These are phyloP conservation scores for Habroteleia sp. DNA, from an alignment of 2,888 invertebrate species.

Conservation along the genomic window DNA sequence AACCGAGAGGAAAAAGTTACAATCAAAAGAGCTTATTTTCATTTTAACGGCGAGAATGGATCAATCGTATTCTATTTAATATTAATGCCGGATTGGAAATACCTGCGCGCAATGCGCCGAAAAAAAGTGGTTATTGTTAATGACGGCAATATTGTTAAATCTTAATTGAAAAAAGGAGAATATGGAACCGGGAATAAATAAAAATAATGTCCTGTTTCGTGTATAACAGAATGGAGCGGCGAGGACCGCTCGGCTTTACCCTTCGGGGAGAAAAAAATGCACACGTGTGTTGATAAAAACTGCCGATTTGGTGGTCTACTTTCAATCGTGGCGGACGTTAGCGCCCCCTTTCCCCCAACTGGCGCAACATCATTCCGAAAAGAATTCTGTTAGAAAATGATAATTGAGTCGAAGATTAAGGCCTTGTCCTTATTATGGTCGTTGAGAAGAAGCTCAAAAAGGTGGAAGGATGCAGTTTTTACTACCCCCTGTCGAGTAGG, in stretches of 20 bases:
- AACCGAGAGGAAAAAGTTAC: slow-evolving; percentile 31
- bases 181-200: slow-evolving; percentile 8
- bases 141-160: slow-evolving; percentile 1
- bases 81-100: slow-evolving; percentile 8
- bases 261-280: slow-evolving; percentile 29
- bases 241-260: slow-evolving; percentile 16
- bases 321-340: slow-evolving; percentile 66
- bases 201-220: slow-evolving; percentile 18
- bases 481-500: slow-evolving; percentile 72
- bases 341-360: too few species aligned
- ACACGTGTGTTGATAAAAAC: slow-evolving; percentile 63
- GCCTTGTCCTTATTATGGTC: slow-evolving; percentile 77
- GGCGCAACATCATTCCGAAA: slow-evolving; percentile 58
- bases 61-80: slow-evolving; percentile 25
- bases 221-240: slow-evolving; percentile 27
- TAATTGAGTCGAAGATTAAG: slow-evolving; percentile 77
- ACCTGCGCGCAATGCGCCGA: background rate
- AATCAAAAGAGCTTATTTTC: slow-evolving; percentile 53
- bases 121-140: slow-evolving; percentile 3
- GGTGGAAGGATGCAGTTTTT: slow-evolving; percentile 78
- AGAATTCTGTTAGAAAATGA: slow-evolving; percentile 72
- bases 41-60: slow-evolving; percentile 52
- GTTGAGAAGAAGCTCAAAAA: slow-evolving; percentile 68
- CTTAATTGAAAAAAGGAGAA: slow-evolving; percentile 5
- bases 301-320: slow-evolving; percentile 71